A percentile compares a stretch with the other conserved stretches of the same genome.
Conservation (phyloP, 2,797 vertebrate genomes). For the Mastacembelus armatus region DNA sequence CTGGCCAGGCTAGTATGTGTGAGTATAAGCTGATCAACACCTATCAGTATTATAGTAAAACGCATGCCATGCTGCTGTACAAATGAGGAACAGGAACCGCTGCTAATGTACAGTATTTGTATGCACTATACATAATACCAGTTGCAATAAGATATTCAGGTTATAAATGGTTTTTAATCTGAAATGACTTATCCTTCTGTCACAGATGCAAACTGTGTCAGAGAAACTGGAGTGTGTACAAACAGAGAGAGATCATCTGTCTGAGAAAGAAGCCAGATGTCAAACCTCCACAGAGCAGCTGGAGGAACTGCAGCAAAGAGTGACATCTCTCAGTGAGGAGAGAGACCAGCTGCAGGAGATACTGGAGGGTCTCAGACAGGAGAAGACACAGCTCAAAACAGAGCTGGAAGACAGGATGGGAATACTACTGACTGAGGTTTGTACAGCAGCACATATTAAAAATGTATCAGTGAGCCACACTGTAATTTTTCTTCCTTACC, state of each 20-base stretch:
- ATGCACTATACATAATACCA: background rate
- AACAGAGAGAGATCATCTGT: conserved; percentile 10
- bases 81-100: no score
- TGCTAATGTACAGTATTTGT: background rate
- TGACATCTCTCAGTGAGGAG: conserved; percentile 76
- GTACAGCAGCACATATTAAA: no score
- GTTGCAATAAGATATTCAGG: no score
- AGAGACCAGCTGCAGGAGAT: conserved; percentile 79
- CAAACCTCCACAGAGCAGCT: conserved; percentile 36
- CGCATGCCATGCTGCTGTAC: no score
- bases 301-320: conserved; percentile 52
- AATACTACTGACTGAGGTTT: no score
- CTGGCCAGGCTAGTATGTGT: no score
- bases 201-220: conserved; percentile 11
- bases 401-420: conserved; percentile 75
- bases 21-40: no score
- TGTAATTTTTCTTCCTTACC: no score
- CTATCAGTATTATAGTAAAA: no score
- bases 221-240: background rate
- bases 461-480: no score
- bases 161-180: no score
- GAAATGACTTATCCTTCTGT: background rate
- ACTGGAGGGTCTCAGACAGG: conserved; percentile 66
- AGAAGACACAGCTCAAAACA: conserved; percentile 73
- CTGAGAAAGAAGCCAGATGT: background rate